phyloP scores from a whole-genome alignment of 2,113 vertebrate species.

The Aviceda subcristata region DNA sequence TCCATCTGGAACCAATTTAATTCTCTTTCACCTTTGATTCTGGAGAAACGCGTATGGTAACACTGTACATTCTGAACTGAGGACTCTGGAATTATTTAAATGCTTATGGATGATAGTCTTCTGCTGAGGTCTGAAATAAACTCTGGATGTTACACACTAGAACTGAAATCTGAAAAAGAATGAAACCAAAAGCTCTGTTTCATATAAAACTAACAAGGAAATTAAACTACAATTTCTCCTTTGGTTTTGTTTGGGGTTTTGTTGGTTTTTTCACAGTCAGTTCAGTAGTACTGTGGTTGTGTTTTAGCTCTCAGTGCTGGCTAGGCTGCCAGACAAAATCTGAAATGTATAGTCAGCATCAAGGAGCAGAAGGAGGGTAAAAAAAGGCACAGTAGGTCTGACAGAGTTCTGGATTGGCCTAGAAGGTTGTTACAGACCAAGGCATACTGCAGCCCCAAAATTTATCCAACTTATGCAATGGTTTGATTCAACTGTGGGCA shows the following conservation, averaged over 20 bases:
- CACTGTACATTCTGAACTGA: not conserved
- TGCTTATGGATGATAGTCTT: not conserved
- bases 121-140: not conserved
- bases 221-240: not conserved
- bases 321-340: not conserved
- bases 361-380: not conserved
- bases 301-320: not conserved
- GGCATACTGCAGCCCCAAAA: not conserved
- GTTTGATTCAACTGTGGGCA: not conserved
- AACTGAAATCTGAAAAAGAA: not conserved
- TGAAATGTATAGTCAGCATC: not conserved
- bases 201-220: not conserved
- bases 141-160: not conserved
- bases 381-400: not conserved
- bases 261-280: accelerated
- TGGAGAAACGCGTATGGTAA: not conserved
- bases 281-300: not conserved
- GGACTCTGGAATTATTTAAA: not conserved
- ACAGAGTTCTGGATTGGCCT: not conserved
- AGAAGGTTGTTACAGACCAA: not conserved
- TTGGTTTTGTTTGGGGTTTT: not conserved
- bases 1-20: constrained; percentile 53
- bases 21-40: constrained; percentile 37
- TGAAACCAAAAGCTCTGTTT: not conserved
- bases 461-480: accelerated